Conservation (phyloP, 2,888 invertebrate species). For the Cristatella mucedo region DNA sequence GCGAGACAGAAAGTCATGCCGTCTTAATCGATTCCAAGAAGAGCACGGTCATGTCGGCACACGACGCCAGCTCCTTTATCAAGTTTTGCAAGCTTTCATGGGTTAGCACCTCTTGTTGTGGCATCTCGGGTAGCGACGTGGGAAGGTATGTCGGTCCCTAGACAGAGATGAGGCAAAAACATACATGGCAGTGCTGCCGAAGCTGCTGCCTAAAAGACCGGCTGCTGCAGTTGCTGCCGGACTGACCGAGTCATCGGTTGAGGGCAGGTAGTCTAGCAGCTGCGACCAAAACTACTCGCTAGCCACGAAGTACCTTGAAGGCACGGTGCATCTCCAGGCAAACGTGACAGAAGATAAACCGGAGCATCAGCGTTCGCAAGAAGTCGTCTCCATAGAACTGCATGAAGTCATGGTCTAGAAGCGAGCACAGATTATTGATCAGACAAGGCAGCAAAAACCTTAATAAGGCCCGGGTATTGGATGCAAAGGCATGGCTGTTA, state of each 20-base stretch:
- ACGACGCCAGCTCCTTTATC: slow-evolving; percentile 63
- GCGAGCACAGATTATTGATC: neutral
- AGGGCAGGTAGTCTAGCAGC: too few species aligned
- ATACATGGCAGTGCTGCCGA: slow-evolving; percentile 52
- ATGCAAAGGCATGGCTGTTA: too few species aligned
- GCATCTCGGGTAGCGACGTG: slow-evolving; percentile 65
- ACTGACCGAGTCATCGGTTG: too few species aligned
- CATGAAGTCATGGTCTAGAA: slow-evolving; percentile 43
- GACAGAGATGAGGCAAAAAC: slow-evolving; percentile 34
- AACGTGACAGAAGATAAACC: slow-evolving; percentile 84
- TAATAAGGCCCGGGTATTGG: too few species aligned
- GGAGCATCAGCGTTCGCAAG: slow-evolving; percentile 65
- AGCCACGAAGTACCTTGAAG: slow-evolving; percentile 44
- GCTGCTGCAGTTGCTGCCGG: too few species aligned
- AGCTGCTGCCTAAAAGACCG: too few species aligned
- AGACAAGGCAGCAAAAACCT: too few species aligned
- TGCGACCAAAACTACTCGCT: neutral
- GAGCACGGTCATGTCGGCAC: slow-evolving; percentile 63
- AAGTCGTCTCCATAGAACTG: slow-evolving; percentile 90
- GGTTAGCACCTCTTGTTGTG: slow-evolving; percentile 68
- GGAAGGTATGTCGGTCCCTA: slow-evolving; percentile 71
- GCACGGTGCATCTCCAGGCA: slow-evolving; percentile 71
- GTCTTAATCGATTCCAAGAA: slow-evolving; percentile 44
- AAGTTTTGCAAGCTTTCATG: slow-evolving; percentile 54
- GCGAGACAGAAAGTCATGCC: too few species aligned